These are phyloP conservation scores for Gobiocypris rarus DNA, from an alignment of 2,113 vertebrate genomes.

Conservation along the genomic window DNA sequence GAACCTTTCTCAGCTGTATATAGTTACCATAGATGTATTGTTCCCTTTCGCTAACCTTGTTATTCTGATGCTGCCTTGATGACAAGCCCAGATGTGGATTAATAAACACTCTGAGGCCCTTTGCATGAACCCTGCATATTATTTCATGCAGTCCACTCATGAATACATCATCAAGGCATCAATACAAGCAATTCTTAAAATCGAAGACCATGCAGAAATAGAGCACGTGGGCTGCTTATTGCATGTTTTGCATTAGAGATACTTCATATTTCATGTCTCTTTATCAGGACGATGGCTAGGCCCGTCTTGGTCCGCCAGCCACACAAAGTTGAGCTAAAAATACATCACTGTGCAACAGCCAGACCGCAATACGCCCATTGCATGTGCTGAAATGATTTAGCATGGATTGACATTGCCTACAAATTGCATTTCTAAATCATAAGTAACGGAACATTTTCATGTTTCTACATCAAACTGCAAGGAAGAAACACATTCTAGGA, in stretches of 20 bases:
- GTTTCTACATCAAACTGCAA: slow-evolving; percentile 5
- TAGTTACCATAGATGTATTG: slow-evolving; percentile 3
- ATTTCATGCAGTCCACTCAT: slow-evolving; percentile 61
- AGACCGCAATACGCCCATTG: slow-evolving; percentile 63
- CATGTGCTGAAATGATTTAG: slow-evolving; percentile 70
- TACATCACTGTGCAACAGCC: slow-evolving; percentile 61
- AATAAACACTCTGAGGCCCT: slow-evolving; percentile 66
- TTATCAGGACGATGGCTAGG: slow-evolving; percentile 71
- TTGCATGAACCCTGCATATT: slow-evolving; percentile 60
- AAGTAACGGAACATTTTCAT: slow-evolving; percentile 48
- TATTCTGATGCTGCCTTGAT: slow-evolving; percentile 52
- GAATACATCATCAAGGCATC: slow-evolving; percentile 60
- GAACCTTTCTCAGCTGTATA: too few species aligned
- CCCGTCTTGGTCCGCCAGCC: slow-evolving; percentile 40
- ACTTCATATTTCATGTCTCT: slow-evolving; percentile 73
- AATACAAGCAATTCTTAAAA: slow-evolving; percentile 45
- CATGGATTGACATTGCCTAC: slow-evolving; percentile 58
- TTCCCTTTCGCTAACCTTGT: slow-evolving; percentile 35
- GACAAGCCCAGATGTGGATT: slow-evolving; percentile 71
- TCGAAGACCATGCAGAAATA: slow-evolving; percentile 50
- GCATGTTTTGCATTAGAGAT: slow-evolving; percentile 69
- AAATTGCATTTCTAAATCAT: slow-evolving; percentile 56
- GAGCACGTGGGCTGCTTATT: slow-evolving; percentile 42
- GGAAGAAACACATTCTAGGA: background rate
- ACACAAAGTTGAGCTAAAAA: slow-evolving; percentile 66